Percentiles rank a stretch among this genome's conserved stretches.
phyloP scores from a whole-genome alignment of 2,797 vertebrate genomes.

The Leptatherina wallacei region DNA sequence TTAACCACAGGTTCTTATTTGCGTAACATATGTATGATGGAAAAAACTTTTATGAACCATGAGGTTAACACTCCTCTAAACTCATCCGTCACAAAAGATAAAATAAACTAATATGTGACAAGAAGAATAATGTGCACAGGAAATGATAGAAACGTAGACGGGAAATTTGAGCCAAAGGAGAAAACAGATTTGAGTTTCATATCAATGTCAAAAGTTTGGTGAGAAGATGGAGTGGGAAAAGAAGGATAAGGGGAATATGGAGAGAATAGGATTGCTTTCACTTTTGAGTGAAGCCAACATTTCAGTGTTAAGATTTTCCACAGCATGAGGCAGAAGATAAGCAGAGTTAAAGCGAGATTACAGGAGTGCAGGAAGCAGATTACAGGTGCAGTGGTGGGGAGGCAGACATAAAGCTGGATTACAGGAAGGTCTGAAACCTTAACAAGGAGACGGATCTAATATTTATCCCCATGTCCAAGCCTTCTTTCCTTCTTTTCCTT shows the following conservation, averaged over 20 bases:
- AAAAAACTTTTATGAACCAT: background rate
- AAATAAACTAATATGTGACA: background rate
- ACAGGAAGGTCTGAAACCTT: conserved; percentile 57
- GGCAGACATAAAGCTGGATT: conserved; percentile 68
- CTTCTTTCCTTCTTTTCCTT: background rate
- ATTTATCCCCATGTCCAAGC: background rate
- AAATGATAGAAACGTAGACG: background rate
- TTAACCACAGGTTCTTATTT: background rate
- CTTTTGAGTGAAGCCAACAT: conserved; percentile 13
- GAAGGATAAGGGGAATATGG: background rate
- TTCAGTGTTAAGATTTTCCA: conserved; percentile 17
- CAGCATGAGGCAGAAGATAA: conserved; percentile 35
- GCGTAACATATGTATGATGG: too few species aligned
- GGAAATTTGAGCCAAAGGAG: background rate
- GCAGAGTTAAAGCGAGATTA: conserved; percentile 54
- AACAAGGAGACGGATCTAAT: conserved; percentile 24
- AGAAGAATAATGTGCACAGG: background rate
- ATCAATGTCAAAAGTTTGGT: conserved; percentile 5
- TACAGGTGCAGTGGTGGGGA: conserved; percentile 61
- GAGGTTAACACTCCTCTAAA: background rate
- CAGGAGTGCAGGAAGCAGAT: conserved; percentile 53
- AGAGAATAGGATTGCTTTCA: background rate
- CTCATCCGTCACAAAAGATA: background rate
- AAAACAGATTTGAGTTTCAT: background rate
- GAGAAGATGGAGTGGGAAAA: background rate